Base-by-base conservation (phyloP, 2,888 invertebrate genomes). In the Galerucella nymphaeae region DNA sequence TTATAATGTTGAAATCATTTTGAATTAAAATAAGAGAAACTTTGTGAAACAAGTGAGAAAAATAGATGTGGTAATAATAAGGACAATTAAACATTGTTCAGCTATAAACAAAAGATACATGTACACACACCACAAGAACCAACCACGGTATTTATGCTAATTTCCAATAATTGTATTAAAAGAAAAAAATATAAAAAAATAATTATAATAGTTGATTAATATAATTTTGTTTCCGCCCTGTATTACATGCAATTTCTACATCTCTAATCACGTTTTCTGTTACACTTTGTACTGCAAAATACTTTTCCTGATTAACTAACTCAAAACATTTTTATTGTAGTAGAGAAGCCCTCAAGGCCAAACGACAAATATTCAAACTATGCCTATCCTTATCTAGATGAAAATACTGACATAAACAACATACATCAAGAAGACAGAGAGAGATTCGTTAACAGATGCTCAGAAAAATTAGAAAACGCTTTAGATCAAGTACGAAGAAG, bases 391-490 rank as follows among this genome's bases (percentile, higher is more conserved):
- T 84, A 85, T 76, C 77, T 83, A 3, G 81, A 83, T 20, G 83
- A 80, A 5, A 62, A 55, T 41, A 53, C 59, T 23, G 79, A 77
- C 68, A 80, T 77, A 10, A 84, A 84, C 77, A 83, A 82, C 73
- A 77, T 80, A 55, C 77, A 81, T 70, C 80, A 81, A 38, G 84
- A 83, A 48, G 83, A 83, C 10, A 79, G 84, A 72, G 83, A 84
- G 30, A 78, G 83, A 76, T 78, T 81, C 53, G 77, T 81, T 18
- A 83, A 83, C 66, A 88, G 90, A 74, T 93, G 93, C 79, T 91
- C 92, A 0, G 88, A 90, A 18, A 89, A 92, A 18, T 85, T 93
- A 71, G 93, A 93, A 83, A 89, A 88, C 11, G 93, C 93, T 0
- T 83, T 93, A 63, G 92, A 93, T 76, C 90, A 91, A 80, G 88